Conservation (phyloP, 2,797 vertebrate species). For the Sus cebifrons region DNA sequence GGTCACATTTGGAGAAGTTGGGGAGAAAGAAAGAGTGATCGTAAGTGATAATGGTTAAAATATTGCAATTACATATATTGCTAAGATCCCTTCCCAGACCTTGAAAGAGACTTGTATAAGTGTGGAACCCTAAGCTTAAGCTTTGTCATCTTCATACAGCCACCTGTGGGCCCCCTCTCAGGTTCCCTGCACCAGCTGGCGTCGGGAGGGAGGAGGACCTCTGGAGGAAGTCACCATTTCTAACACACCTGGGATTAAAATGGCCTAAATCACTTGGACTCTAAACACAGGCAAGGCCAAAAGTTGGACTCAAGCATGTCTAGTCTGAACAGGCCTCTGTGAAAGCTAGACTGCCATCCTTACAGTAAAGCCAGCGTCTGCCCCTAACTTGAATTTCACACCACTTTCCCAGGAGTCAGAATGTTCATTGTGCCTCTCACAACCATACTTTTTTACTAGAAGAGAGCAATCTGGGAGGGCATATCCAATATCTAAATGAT, state of each 20-base stretch:
- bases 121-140: neutral
- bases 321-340: neutral
- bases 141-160: neutral
- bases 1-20: neutral
- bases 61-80: neutral
- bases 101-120: neutral
- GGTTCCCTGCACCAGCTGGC: neutral
- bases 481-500: neutral
- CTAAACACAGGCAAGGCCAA: neutral
- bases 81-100: neutral
- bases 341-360: neutral
- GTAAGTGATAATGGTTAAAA: neutral
- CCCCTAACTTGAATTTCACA: neutral
- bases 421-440: neutral
- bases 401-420: neutral
- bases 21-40: neutral
- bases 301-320: neutral
- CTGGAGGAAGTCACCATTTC: neutral
- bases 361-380: accelerated
- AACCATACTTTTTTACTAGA: neutral
- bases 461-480: neutral
- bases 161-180: neutral
- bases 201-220: accelerated
- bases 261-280: neutral
- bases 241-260: neutral